Conservation (phyloP, 35 echinoderm and acorn worm genomes). For the Amphiura filiformis region DNA sequence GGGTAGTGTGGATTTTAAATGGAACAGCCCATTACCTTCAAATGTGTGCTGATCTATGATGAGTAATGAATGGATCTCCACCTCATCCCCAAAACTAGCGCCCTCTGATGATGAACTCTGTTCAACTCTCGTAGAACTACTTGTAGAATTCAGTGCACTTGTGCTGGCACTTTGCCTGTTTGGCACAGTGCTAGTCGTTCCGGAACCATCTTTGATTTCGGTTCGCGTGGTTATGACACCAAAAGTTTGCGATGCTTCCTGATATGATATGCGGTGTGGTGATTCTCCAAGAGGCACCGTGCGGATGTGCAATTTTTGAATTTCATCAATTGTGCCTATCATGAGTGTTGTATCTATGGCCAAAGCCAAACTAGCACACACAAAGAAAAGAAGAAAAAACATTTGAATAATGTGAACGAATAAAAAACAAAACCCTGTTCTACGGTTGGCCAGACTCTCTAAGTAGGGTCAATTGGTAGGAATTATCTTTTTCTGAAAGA, state of each 20-base stretch:
- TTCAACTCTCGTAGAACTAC: constrained; percentile 45
- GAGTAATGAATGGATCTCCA: constrained; percentile 81
- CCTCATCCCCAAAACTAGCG: constrained; percentile 68
- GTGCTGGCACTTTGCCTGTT: constrained; percentile 76
- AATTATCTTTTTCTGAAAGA: no score
- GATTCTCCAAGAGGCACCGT: constrained; percentile 91
- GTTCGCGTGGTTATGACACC: constrained; percentile 77
- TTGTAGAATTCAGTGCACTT: constrained; percentile 70
- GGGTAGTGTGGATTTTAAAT: no score
- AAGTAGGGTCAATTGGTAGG: no score
- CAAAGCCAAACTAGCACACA: constrained; percentile 61
- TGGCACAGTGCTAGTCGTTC: constrained; percentile 23
- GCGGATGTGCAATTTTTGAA: constrained; percentile 97
- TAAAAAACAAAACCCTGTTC: background rate
- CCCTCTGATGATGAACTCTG: constrained; percentile 38
- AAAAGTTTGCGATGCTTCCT: constrained; percentile 89
- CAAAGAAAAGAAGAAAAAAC: constrained; percentile 11
- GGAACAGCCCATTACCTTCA: constrained; percentile 81
- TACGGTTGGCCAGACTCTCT: no score
- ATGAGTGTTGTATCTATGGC: constrained; percentile 93
- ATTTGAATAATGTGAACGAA: no score
- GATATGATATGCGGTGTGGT: constrained; percentile 81
- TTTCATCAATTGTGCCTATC: constrained; percentile 98
- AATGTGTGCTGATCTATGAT: constrained; percentile 98
- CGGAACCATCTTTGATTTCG: constrained; percentile 72